phyloP scores from a whole-genome alignment of 1,140 invertebrate genomes.

The Planococcus citri region DNA sequence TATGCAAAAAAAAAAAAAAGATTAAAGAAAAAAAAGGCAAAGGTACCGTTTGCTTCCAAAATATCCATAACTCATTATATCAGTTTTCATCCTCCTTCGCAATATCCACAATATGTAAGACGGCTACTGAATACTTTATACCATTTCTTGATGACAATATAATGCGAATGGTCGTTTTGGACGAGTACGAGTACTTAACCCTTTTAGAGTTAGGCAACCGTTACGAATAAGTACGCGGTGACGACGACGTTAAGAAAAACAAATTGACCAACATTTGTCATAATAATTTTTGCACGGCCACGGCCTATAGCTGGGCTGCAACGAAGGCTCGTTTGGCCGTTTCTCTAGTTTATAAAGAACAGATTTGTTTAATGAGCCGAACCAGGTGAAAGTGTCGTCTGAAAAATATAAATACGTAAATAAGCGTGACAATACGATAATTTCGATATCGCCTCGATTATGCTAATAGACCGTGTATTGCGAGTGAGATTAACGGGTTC shows the following conservation, averaged over 20 bases:
- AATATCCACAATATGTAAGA: too few relatives aligned
- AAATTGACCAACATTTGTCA: slow-evolving; percentile 2
- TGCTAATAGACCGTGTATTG: neutral
- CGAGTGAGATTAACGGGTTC: neutral
- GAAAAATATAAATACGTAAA: neutral
- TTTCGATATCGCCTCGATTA: neutral
- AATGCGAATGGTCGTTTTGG: neutral
- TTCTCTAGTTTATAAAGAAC: neutral
- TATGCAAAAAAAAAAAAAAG: too few relatives aligned
- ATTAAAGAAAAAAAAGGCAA: too few relatives aligned
- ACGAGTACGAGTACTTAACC: neutral
- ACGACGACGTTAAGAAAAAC: neutral
- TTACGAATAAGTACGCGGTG: too few relatives aligned
- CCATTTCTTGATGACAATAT: slow-evolving; percentile 1
- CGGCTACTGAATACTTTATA: too few relatives aligned
- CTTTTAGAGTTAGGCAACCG: neutral
- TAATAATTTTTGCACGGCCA: neutral
- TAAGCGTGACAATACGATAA: neutral
- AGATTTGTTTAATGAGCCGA: neutral
- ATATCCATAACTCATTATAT: too few relatives aligned
- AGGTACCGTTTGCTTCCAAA: too few relatives aligned
- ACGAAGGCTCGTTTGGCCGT: too few relatives aligned
- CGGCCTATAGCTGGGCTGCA: too few relatives aligned
- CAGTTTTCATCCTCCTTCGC: too few relatives aligned
- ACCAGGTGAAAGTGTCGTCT: neutral